Evolutionary conservation across 2,888 invertebrate species (phyloP).

Genomic region (Halictus quadricinctus): DNA sequence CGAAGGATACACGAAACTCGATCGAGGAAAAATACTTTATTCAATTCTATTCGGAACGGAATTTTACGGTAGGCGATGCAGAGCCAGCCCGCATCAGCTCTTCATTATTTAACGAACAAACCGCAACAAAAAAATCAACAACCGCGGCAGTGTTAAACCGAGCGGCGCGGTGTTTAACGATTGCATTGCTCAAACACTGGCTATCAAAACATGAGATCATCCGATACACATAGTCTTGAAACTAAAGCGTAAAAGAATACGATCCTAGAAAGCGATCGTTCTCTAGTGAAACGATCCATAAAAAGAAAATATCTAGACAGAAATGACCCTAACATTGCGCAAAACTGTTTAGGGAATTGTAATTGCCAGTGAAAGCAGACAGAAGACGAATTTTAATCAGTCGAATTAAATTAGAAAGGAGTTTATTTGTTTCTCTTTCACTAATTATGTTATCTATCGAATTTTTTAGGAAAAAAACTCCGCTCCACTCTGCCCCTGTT

Average conservation of each 20-base stretch:
- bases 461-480: too few species aligned
- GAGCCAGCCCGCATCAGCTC: background rate
- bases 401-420: too few species aligned
- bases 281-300: background rate
- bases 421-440: too few species aligned
- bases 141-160: conserved; percentile 31
- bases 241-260: conserved; percentile 1
- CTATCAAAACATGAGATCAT: conserved; percentile 58
- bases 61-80: background rate
- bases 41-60: background rate
- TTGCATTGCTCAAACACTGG: conserved; percentile 37
- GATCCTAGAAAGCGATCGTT: too few species aligned
- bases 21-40: conserved; percentile 28
- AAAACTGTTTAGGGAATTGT: too few species aligned
- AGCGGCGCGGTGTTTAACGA: background rate
- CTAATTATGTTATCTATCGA: too few species aligned
- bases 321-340: background rate
- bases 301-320: background rate
- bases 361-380: too few species aligned
- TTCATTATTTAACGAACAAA: conserved; percentile 20
- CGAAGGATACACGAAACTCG: background rate
- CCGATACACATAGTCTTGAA: background rate
- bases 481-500: background rate
- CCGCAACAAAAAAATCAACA: conserved; percentile 29
- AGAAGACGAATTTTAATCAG: too few species aligned